Conservation (phyloP, 2,113 vertebrate genomes). For the Candoia aspera region DNA sequence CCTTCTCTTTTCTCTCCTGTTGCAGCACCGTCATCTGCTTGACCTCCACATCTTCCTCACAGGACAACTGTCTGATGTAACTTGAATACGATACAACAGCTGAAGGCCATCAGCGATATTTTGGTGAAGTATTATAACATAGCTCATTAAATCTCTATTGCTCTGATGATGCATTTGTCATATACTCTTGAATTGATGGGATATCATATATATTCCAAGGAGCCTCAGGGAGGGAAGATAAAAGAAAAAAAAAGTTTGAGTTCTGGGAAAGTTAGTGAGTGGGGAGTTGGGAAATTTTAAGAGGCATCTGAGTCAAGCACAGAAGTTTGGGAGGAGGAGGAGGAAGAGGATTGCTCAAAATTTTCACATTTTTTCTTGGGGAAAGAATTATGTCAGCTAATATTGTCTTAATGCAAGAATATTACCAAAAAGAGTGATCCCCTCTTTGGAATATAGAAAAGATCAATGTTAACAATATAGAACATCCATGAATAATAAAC, state of each 20-base stretch:
- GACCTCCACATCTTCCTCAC: conserved; percentile 20
- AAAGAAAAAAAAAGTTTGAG: background rate
- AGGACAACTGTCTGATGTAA: conserved; percentile 12
- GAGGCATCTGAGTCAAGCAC: background rate
- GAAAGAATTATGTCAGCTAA: background rate
- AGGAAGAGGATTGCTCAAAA: background rate
- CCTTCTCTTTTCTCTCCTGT: background rate
- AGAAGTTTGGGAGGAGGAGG: background rate
- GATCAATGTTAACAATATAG: conserved; percentile 3
- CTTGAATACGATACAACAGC: conserved; percentile 17
- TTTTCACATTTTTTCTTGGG: conserved; percentile 14
- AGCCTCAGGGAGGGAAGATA: conserved; percentile 13
- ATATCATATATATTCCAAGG: conserved; percentile 24
- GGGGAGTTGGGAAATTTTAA: background rate
- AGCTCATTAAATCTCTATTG: conserved; percentile 32
- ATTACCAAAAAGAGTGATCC: background rate
- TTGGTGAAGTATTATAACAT: conserved; percentile 31
- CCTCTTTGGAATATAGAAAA: conserved; percentile 7
- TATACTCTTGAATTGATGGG: conserved; percentile 22
- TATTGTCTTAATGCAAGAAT: background rate
- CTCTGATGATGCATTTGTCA: conserved; percentile 22
- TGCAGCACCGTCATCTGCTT: background rate
- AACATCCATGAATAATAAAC: background rate
- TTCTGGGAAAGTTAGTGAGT: conserved; percentile 20
- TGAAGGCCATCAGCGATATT: conserved; percentile 20